Evolutionary conservation across 2,797 vertebrate genomes (phyloP).

Genomic region (Coregonus suidteri): DNA sequence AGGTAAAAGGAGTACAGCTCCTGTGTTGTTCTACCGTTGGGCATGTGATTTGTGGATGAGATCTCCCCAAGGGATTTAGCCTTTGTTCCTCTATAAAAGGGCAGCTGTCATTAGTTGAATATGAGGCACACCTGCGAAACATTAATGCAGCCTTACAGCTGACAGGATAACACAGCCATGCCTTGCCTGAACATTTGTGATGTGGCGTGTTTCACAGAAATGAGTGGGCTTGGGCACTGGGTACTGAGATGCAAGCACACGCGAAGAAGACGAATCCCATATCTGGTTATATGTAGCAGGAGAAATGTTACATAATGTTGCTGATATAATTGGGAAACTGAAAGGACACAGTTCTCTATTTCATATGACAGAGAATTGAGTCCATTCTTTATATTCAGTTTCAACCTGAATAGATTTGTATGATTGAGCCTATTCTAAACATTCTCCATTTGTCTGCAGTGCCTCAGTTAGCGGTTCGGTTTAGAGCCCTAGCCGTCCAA

Average conservation of each 20-base stretch:
- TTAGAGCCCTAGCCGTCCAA: neutral
- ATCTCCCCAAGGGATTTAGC: constrained; percentile 11
- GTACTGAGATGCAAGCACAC: neutral
- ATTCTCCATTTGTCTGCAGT: neutral
- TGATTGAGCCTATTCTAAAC: neutral
- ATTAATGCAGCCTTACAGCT: constrained; percentile 30
- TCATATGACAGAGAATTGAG: neutral
- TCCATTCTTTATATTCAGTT: neutral
- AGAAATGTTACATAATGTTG: neutral
- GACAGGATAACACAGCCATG: constrained; percentile 27
- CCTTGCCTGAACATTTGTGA: neutral
- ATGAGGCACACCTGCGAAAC: constrained; percentile 47
- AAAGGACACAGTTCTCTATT: neutral
- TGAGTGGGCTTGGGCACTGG: neutral
- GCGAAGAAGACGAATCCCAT: neutral
- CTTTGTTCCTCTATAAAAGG: constrained; percentile 43
- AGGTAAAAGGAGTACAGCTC: neutral
- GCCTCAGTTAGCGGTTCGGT: neutral
- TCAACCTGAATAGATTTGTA: neutral
- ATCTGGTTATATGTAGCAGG: neutral
- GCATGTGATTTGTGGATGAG: neutral
- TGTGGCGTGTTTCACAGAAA: neutral
- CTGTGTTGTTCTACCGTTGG: neutral
- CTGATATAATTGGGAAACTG: neutral
- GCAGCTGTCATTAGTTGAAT: constrained; percentile 43